These are phyloP conservation scores for Drosophila birchii DNA, from an alignment of 2,888 invertebrate genomes.

Conservation along the genomic window DNA sequence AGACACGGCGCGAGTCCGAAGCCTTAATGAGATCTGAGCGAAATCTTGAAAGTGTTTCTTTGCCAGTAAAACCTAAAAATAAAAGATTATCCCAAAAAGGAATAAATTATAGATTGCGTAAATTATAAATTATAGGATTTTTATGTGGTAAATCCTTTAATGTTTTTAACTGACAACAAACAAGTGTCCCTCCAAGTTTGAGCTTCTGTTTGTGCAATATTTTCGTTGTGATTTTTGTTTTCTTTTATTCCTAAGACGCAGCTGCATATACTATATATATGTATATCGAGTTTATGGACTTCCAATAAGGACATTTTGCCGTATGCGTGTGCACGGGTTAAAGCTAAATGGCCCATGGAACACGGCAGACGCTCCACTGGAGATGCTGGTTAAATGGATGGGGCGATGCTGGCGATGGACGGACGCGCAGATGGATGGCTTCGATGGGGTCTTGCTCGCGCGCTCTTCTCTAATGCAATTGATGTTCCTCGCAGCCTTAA, in stretches of 20 bases:
- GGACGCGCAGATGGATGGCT: constrained; percentile 24
- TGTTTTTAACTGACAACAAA: too few relatives aligned
- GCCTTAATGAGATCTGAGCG: constrained; percentile 20
- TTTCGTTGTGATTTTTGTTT: background rate
- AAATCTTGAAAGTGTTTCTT: background rate
- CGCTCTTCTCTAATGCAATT: constrained; percentile 79
- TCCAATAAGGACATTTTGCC: constrained; percentile 1
- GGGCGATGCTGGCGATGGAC: constrained; percentile 20
- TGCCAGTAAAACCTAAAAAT: too few relatives aligned
- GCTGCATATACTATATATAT: constrained; percentile 5
- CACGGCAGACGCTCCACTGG: constrained; percentile 39
- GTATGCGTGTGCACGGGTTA: constrained; percentile 43
- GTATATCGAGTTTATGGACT: constrained; percentile 1
- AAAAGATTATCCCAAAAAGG: too few relatives aligned
- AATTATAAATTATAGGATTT: background rate
- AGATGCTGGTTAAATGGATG: constrained; percentile 25
- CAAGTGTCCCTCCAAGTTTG: too few relatives aligned
- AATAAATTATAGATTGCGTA: background rate
- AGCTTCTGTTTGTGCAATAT: too few relatives aligned
- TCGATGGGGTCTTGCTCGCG: constrained; percentile 3
- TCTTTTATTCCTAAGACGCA: background rate
- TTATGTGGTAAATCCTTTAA: too few relatives aligned
- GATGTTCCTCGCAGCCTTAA: constrained; percentile 61
- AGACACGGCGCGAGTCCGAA: constrained; percentile 4
- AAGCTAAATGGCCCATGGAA: constrained; percentile 81